Percentiles rank a stretch among this genome's conserved stretches.
These are phyloP conservation scores for Mus spicilegus DNA, from an alignment of 2,113 vertebrate genomes.

Conservation along the genomic window DNA sequence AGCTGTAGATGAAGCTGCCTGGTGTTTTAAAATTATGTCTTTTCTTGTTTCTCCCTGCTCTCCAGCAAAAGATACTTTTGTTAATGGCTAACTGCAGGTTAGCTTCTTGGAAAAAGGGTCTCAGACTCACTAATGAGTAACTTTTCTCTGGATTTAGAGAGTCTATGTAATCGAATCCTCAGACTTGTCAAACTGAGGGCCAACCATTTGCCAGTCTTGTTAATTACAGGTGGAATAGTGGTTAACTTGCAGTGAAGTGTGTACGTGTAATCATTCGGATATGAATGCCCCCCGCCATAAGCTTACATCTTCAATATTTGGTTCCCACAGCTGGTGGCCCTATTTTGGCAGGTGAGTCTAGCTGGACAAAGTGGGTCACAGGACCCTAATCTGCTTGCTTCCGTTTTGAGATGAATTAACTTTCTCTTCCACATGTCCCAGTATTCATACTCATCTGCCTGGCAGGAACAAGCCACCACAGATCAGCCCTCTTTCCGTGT, in stretches of 20 bases:
- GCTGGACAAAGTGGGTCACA: background rate
- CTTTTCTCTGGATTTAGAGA: background rate
- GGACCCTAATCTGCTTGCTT: background rate
- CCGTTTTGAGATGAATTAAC: background rate
- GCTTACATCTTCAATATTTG: background rate
- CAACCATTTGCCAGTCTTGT: background rate
- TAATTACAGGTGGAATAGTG: background rate
- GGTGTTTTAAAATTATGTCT: too few species aligned
- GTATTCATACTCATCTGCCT: too few species aligned
- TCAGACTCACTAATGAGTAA: background rate
- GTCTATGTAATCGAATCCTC: background rate
- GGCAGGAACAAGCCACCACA: background rate
- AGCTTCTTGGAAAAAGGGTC: background rate
- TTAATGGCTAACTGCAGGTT: background rate
- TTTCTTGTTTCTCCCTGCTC: background rate
- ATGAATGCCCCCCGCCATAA: too few species aligned
- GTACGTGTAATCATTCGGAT: background rate
- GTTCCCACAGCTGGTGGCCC: background rate
- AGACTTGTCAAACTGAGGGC: background rate
- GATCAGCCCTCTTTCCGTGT: background rate
- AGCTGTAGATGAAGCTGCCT: too few species aligned
- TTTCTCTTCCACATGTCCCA: background rate
- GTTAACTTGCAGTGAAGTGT: background rate
- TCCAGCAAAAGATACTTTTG: background rate
- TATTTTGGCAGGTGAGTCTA: background rate